A percentile compares a stretch with the other conserved stretches of the same genome.
These are phyloP conservation scores for Tricholaema leucomelas DNA, from an alignment of 2,113 vertebrate genomes.

Conservation along the genomic window DNA sequence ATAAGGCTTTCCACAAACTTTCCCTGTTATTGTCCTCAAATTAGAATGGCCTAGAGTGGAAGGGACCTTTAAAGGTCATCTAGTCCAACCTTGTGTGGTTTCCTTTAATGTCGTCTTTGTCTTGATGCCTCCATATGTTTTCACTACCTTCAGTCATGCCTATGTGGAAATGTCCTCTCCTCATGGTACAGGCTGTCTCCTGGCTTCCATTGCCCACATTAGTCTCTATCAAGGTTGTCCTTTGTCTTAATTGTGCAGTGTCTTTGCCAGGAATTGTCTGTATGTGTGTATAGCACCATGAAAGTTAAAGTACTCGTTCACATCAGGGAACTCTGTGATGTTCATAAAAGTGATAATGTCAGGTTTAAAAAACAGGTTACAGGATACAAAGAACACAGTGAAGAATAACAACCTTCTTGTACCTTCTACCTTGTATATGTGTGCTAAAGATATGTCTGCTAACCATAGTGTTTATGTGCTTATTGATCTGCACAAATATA, in stretches of 20 bases:
- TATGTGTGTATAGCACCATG: not conserved
- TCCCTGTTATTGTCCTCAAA: not conserved
- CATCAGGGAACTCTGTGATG: not conserved
- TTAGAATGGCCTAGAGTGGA: not conserved
- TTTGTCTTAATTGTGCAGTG: not conserved
- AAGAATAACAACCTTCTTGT: not conserved
- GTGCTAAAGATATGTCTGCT: not conserved
- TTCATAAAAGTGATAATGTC: not conserved
- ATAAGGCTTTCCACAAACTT: not conserved
- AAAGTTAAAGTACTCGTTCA: not conserved
- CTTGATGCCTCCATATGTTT: not conserved
- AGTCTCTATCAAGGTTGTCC: not conserved
- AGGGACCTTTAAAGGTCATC: not conserved
- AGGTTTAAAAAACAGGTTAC: not conserved
- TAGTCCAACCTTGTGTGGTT: not conserved
- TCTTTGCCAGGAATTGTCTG: not conserved
- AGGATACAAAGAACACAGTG: not conserved
- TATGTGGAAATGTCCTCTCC: not conserved
- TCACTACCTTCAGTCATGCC: not conserved
- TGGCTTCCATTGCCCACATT: not conserved
- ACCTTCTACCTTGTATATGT: not conserved
- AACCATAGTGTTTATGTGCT: not conserved
- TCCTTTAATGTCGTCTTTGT: not conserved
- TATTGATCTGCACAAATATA: not conserved
- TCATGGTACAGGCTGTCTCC: not conserved